Evolutionary conservation across 2,113 vertebrate species (phyloP), one percentile per base, ranked within the genome.

Genomic region (Candoia aspera): DNA sequence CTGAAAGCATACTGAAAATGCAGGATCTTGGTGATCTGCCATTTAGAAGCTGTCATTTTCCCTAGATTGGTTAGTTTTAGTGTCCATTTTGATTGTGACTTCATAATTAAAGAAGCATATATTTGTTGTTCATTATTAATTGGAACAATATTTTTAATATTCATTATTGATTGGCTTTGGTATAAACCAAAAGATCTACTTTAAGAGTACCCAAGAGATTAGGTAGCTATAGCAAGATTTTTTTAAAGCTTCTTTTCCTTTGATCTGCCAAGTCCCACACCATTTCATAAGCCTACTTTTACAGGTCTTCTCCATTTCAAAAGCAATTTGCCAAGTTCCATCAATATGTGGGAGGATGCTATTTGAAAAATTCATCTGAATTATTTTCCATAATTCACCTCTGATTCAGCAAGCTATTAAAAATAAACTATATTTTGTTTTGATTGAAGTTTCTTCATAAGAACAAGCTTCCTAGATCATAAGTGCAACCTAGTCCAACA

Each of bases 1-100:
- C 54, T 91, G 90, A 91, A 91, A 91, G 60, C n/a, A 21, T 62
- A 68, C 55, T 84, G 84, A 87, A 91, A 55, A 91, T 33, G 84
- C 90, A 68, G 59, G 33, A 26, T 73, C n/a, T 91, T 53, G 55
- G 21, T 37, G n/a, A 68, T 49, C n/a, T 54, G 83, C 42, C 54
- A 60, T n/a, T 68, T 57, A 55, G 84, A 91, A 49, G 23, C 6
- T 91, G 90, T 91, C 59, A 87, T 87, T 87, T 73, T 37, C 59
- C 42, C 21, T 57, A 58, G 84, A 91, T 73, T 87, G 59, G 87
- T 86, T 87, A 64, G 85, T 73, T 87, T 87, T 87, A 9, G 15
- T 55, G n/a, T 6, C 60, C 23, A 11, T 91, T 91, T 68, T 55
- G 49, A 91, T 68, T 29, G 33, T 55, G 10, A 23, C 59, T 55